A percentile compares a stretch with the other conserved stretches of the same genome.
These are phyloP conservation scores for Rhyacichthys aspro DNA, from an alignment of 2,797 vertebrate species.

Conservation along the genomic window DNA sequence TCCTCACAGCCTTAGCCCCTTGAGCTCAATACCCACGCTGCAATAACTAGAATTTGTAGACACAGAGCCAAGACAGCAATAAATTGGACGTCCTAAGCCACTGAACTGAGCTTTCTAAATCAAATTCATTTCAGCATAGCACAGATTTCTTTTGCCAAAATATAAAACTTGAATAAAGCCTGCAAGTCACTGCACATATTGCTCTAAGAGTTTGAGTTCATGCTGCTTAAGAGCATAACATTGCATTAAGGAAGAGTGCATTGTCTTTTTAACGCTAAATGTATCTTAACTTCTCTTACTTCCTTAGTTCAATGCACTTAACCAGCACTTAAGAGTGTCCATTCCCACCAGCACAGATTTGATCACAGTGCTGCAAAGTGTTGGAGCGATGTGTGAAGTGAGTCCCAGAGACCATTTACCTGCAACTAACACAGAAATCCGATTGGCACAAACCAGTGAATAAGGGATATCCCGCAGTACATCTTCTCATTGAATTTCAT, in stretches of 20 bases:
- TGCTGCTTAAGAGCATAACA: conserved; percentile 66
- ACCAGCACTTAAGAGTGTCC: conserved; percentile 70
- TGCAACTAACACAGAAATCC: conserved; percentile 32
- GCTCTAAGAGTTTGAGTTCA: conserved; percentile 37
- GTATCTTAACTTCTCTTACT: conserved; percentile 76
- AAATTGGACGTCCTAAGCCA: conserved; percentile 69
- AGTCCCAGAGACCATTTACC: conserved; percentile 53
- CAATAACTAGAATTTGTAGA: conserved; percentile 62
- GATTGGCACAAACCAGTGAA: conserved; percentile 20
- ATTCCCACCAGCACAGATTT: conserved; percentile 68
- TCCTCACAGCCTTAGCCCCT: conserved; percentile 56
- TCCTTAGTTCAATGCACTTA: conserved; percentile 76
- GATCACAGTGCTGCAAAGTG: conserved; percentile 58
- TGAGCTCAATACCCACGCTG: conserved; percentile 58
- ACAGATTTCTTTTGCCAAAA: conserved; percentile 47
- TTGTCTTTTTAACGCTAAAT: conserved; percentile 68
- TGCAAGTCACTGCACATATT: conserved; percentile 27
- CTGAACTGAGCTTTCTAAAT: conserved; percentile 57
- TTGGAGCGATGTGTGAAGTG: conserved; percentile 65
- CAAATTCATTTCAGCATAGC: conserved; percentile 52
- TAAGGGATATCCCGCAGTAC: background rate
- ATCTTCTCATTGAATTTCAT: background rate
- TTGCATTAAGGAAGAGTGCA: conserved; percentile 67
- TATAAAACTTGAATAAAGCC: conserved; percentile 47
- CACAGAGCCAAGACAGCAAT: conserved; percentile 62